Evolutionary conservation across 2,113 vertebrate species (phyloP).

Genomic region (Sprattus sprattus): DNA sequence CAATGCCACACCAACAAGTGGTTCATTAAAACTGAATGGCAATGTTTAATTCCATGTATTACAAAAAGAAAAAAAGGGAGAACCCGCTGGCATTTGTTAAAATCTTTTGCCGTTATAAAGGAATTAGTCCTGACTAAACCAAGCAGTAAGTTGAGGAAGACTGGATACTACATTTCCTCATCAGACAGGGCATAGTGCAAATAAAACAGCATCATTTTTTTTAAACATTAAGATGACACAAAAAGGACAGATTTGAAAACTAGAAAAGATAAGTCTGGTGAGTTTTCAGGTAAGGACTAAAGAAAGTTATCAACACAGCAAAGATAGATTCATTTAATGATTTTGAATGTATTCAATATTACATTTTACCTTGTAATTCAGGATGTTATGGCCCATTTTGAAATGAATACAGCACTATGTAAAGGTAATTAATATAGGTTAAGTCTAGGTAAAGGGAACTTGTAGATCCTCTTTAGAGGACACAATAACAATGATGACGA

Average conservation of each 20-base stretch:
- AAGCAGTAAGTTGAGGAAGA: conserved; percentile 26
- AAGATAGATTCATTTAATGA: not conserved
- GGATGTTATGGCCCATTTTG: not conserved
- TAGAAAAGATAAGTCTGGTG: not conserved
- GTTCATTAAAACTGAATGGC: conserved; percentile 71
- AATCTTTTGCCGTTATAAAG: conserved; percentile 26
- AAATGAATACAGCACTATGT: not conserved
- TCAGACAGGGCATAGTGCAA: not conserved
- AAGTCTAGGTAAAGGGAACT: not conserved
- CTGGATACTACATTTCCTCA: not conserved
- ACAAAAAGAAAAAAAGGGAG: conserved; percentile 38
- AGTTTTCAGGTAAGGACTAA: not conserved
- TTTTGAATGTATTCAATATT: not conserved
- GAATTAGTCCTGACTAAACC: conserved; percentile 39
- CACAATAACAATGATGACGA: not conserved
- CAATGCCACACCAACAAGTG: conserved; percentile 70
- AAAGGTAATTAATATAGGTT: not conserved
- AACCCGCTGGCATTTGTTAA: conserved; percentile 36
- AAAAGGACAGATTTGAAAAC: no score
- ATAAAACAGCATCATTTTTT: not conserved
- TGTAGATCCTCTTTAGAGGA: not conserved
- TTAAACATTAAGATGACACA: not conserved
- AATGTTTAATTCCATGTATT: conserved; percentile 66
- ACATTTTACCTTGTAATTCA: not conserved
- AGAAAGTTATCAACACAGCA: not conserved